phyloP scores from a whole-genome alignment of 2,113 vertebrate species.

The Brachypteracias leptosomus region DNA sequence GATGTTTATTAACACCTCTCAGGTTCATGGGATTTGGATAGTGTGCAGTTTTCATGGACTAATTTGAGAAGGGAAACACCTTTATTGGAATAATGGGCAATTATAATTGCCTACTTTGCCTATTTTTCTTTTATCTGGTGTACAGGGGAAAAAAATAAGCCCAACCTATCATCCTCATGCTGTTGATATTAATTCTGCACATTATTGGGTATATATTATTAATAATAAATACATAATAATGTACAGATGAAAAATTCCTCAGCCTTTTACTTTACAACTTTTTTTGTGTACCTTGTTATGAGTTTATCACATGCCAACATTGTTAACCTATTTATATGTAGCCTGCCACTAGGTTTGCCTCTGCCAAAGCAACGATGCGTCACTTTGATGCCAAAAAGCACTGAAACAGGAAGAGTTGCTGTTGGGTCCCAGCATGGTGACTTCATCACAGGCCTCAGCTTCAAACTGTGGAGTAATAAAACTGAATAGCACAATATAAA shows the following conservation, averaged over 20 bases:
- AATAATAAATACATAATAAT: conserved; percentile 12
- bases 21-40: conserved; percentile 80
- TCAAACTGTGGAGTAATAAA: conserved; percentile 82
- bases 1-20: conserved; percentile 82
- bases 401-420: conserved; percentile 67
- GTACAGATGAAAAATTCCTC: conserved; percentile 23
- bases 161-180: not conserved
- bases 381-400: conserved; percentile 55
- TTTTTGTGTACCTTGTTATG: not conserved
- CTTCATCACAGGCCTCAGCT: conserved; percentile 74
- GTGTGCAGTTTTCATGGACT: conserved; percentile 75
- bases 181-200: conserved; percentile 3
- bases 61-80: conserved; percentile 79
- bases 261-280: not conserved
- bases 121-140: conserved; percentile 63
- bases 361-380: conserved; percentile 50
- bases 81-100: conserved; percentile 78
- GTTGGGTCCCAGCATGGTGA: conserved; percentile 71
- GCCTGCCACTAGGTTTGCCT: conserved; percentile 44
- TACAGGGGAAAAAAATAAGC: not conserved
- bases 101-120: conserved; percentile 74
- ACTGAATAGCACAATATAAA: conserved; percentile 78
- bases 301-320: conserved; percentile 53
- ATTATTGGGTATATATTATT: not conserved
- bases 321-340: conserved; percentile 63